phyloP scores from a whole-genome alignment of 2,888 invertebrate species.

The Drosophila atripex region DNA sequence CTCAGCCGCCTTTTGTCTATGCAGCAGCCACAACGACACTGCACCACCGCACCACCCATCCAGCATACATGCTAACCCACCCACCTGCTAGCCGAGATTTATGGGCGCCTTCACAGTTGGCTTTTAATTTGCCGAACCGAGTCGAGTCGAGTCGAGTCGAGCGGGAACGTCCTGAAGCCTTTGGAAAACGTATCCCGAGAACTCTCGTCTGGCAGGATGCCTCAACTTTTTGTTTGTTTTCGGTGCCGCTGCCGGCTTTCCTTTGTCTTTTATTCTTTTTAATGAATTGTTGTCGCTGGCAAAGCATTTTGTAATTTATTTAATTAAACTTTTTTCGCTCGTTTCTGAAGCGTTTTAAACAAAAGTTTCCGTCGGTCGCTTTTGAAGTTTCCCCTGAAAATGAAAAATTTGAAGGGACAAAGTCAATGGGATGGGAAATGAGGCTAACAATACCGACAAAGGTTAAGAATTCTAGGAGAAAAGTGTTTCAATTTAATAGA shows the following conservation, averaged over 20 bases:
- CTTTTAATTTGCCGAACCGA: conserved; percentile 79
- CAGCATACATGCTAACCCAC: conserved; percentile 4
- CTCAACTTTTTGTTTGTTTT: conserved; percentile 63
- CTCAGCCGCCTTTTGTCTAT: conserved; percentile 54
- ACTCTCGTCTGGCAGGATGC: conserved; percentile 54
- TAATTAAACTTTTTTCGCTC: conserved; percentile 72
- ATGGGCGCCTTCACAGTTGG: conserved; percentile 66
- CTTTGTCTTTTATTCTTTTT: conserved; percentile 46
- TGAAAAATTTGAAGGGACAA: conserved; percentile 60
- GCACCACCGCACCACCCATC: conserved; percentile 7
- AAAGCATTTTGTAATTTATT: conserved; percentile 79
- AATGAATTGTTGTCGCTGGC: conserved; percentile 58
- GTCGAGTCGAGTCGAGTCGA: conserved; percentile 18
- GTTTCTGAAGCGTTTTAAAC: conserved; percentile 31
- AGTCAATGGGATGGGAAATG: conserved; percentile 13
- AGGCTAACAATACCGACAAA: conserved; percentile 12
- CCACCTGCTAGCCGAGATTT: conserved; percentile 71
- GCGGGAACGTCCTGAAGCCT: conserved; percentile 62
- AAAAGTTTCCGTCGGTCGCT: conserved; percentile 59
- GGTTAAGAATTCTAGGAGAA: not conserved
- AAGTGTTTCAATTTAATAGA: not conserved
- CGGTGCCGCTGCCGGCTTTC: conserved; percentile 27
- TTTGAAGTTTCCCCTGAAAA: conserved; percentile 57
- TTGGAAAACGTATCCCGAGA: conserved; percentile 45
- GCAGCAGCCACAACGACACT: conserved; percentile 8